phyloP scores from a whole-genome alignment of 2,113 vertebrate species.

The Empidonax traillii region DNA sequence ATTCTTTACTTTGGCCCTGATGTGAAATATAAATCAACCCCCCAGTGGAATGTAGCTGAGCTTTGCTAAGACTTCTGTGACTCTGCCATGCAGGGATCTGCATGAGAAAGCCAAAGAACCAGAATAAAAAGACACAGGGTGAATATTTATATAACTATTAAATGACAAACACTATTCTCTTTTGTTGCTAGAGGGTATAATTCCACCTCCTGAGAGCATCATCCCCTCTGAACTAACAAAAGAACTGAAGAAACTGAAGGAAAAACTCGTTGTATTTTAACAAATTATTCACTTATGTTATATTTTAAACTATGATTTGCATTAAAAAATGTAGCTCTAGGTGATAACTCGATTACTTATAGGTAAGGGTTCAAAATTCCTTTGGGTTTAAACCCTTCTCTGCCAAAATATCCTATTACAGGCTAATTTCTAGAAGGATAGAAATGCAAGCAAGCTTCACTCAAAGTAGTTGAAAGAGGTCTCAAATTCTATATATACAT shows the following conservation, averaged over 20 bases:
- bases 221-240: neutral
- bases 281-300: neutral
- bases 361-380: neutral
- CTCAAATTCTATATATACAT: neutral
- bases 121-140: neutral
- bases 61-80: neutral
- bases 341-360: neutral
- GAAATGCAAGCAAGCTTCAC: neutral
- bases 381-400: neutral
- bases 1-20: slow-evolving; percentile 25
- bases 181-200: neutral
- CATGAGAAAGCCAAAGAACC: neutral
- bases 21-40: neutral
- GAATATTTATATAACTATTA: neutral
- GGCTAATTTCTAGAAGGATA: neutral
- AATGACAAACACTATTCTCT: neutral
- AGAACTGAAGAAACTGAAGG: neutral
- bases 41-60: neutral
- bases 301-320: neutral
- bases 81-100: neutral
- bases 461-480: neutral
- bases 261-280: neutral
- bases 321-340: neutral
- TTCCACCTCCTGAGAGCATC: neutral
- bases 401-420: neutral